Evolutionary conservation across 64 coral and sea anemone genomes (phyloP).

Genomic region (Pocillopora verrucosa): DNA sequence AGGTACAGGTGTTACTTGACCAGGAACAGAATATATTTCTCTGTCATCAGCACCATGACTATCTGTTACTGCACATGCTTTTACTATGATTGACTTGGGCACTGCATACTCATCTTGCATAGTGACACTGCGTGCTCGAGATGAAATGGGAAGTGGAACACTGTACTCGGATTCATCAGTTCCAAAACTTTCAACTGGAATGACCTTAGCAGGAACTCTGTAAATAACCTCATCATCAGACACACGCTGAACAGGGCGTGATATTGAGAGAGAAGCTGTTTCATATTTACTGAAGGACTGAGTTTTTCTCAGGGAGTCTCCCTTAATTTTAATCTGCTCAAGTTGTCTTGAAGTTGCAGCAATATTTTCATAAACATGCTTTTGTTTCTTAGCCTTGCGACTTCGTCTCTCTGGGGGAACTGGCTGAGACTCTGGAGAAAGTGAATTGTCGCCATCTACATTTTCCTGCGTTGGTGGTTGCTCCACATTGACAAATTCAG

Average conservation of each 20-base stretch:
- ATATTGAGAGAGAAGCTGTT: neutral
- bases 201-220: slow-evolving; percentile 1
- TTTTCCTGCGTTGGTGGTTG: neutral
- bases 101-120: slow-evolving; percentile 22
- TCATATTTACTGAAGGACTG: slow-evolving; percentile 31
- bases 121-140: neutral
- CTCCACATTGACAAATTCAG: neutral
- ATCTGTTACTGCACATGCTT: neutral
- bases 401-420: slow-evolving; percentile 26
- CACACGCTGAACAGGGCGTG: slow-evolving; percentile 20
- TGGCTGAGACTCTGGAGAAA: neutral
- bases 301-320: neutral
- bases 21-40: slow-evolving; percentile 8
- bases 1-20: neutral
- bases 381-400: slow-evolving; percentile 31
- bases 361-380: slow-evolving; percentile 46
- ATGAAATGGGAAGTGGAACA: slow-evolving; percentile 18
- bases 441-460: neutral
- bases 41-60: slow-evolving; percentile 12
- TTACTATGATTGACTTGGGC: neutral
- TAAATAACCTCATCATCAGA: slow-evolving; percentile 40
- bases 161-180: slow-evolving; percentile 38
- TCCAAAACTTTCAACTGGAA: neutral
- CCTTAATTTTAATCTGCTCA: neutral
- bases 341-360: neutral